Evolutionary conservation across 2,113 vertebrate species (phyloP).

Genomic region (Trogon surrucura): DNA sequence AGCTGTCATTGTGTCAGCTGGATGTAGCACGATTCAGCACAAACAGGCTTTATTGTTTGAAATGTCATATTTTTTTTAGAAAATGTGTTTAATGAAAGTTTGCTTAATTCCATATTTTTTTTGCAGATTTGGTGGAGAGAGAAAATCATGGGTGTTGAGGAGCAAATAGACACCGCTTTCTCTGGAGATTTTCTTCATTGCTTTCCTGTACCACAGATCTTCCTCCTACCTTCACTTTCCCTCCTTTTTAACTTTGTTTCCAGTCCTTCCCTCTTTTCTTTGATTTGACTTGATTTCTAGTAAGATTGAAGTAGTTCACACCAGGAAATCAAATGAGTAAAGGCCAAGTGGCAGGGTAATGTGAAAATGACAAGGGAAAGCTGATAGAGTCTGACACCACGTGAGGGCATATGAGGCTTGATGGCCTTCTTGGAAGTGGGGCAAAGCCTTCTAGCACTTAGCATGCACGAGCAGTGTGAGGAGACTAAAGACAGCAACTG

Average conservation of each 20-base stretch:
- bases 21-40: neutral
- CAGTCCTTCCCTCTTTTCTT: neutral
- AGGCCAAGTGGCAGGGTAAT: neutral
- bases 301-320: neutral
- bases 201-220: neutral
- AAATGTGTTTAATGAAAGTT: neutral
- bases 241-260: neutral
- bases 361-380: neutral
- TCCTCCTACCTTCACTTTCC: neutral
- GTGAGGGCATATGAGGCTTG: neutral
- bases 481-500: neutral
- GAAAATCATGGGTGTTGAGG: neutral
- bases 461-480: neutral
- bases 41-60: neutral
- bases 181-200: neutral
- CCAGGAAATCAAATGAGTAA: neutral
- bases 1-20: neutral
- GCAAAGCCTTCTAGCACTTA: neutral
- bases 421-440: neutral
- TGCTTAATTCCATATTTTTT: neutral
- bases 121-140: neutral
- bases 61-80: neutral
- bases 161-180: neutral
- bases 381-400: neutral
- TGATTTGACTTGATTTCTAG: neutral